A percentile compares a stretch with the other conserved stretches of the same genome.
Conservation (phyloP, 2,113 vertebrate genomes). For the Arenaria interpres region DNA sequence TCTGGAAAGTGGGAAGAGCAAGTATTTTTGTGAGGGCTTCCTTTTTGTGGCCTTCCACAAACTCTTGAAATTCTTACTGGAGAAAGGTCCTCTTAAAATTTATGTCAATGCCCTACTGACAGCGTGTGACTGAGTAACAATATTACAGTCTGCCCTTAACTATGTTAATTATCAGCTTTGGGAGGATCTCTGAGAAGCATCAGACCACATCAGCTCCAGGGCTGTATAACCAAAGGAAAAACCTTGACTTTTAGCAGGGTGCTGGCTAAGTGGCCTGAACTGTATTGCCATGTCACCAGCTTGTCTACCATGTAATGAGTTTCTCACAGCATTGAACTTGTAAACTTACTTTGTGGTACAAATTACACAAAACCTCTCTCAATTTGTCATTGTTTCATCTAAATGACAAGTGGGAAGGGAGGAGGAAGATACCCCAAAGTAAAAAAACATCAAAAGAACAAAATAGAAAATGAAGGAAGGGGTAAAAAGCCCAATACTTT, state of each 20-base stretch:
- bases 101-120: neutral
- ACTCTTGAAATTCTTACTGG: neutral
- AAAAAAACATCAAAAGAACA: neutral
- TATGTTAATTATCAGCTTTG: neutral
- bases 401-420: neutral
- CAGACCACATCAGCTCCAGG: neutral
- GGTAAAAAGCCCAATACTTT: neutral
- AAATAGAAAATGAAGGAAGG: neutral
- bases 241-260: neutral
- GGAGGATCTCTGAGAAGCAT: neutral
- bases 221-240: neutral
- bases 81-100: neutral
- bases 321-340: neutral
- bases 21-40: neutral
- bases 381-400: neutral
- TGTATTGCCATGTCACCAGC: neutral
- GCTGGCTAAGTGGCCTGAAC: neutral
- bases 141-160: neutral
- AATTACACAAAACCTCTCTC: neutral
- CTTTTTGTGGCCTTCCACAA: neutral
- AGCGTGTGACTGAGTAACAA: neutral
- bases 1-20: neutral
- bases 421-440: neutral
- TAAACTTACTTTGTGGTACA: neutral
- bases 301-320: neutral